Conservation (phyloP, 2,797 vertebrate species). For the Oreochromis grahami region DNA sequence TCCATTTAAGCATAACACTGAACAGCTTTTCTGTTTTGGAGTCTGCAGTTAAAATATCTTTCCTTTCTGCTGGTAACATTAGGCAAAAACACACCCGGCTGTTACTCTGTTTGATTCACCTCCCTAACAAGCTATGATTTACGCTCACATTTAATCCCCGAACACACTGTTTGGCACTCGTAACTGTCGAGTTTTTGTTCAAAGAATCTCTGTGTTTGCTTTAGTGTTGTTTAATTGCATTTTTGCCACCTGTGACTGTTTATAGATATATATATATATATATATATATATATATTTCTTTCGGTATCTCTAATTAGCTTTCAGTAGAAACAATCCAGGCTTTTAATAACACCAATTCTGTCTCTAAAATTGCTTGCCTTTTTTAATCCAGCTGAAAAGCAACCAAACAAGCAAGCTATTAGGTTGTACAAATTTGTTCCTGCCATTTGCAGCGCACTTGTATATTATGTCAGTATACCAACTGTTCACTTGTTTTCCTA, state of each 20-base stretch:
- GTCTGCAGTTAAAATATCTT: slow-evolving; percentile 49
- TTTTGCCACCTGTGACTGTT: slow-evolving; percentile 34
- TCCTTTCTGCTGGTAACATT: not conserved
- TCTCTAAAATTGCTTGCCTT: slow-evolving; percentile 15
- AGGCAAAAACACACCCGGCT: slow-evolving; percentile 5
- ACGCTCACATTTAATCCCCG: slow-evolving; percentile 16
- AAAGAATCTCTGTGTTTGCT: slow-evolving; percentile 10
- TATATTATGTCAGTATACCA: slow-evolving; percentile 38
- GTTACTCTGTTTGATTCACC: slow-evolving; percentile 14
- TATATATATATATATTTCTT: not conserved
- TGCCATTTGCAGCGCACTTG: slow-evolving; percentile 27
- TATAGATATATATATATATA: not conserved
- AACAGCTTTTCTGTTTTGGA: slow-evolving; percentile 29
- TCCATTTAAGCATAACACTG: not conserved
- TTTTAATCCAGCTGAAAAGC: slow-evolving; percentile 31
- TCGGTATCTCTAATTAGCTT: slow-evolving; percentile 19
- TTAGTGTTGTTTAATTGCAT: slow-evolving; percentile 15
- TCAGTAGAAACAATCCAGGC: not conserved
- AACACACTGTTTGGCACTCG: not conserved
- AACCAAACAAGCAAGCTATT: slow-evolving; percentile 31
- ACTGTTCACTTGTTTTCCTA: slow-evolving; percentile 7
- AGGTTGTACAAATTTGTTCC: slow-evolving; percentile 54
- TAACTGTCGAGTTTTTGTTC: not conserved
- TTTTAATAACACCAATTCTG: slow-evolving; percentile 3
- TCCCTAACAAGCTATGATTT: slow-evolving; percentile 15